These are phyloP conservation scores for Zaprionus tsacasi DNA, from an alignment of 1,140 invertebrate species.

Conservation along the genomic window DNA sequence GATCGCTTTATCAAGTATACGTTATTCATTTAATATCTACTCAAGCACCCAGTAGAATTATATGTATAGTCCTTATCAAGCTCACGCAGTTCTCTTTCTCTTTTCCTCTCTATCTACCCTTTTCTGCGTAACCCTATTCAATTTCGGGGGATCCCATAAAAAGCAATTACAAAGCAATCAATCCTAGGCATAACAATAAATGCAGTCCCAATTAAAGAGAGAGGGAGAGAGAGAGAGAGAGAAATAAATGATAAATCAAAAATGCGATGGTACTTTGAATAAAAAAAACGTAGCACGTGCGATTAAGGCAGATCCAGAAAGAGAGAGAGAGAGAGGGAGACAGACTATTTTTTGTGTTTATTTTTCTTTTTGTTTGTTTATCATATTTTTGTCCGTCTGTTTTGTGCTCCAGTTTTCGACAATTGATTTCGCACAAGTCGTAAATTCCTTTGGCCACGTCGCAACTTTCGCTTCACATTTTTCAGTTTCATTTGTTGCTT, in stretches of 20 bases:
- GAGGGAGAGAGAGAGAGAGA: background rate
- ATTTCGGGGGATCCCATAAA: conserved; percentile 45
- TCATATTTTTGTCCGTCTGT: conserved; percentile 6
- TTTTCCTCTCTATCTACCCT: background rate
- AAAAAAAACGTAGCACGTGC: conserved; percentile 17
- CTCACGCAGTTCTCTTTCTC: too few species aligned
- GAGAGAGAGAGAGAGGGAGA: background rate
- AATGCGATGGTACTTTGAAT: conserved; percentile 23
- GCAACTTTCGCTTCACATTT: conserved; percentile 65
- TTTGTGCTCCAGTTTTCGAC: conserved; percentile 65
- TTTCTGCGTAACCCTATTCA: conserved; percentile 6
- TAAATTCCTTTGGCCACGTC: conserved; percentile 68
- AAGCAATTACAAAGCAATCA: conserved; percentile 70
- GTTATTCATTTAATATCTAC: too few species aligned
- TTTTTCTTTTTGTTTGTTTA: background rate
- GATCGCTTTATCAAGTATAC: too few species aligned
- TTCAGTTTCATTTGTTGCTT: conserved; percentile 43
- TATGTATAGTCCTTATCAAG: background rate
- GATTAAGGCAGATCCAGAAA: too few species aligned
- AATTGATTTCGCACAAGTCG: conserved; percentile 76
- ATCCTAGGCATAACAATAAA: conserved; percentile 43
- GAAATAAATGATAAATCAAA: conserved; percentile 57
- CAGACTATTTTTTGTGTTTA: conserved; percentile 1
- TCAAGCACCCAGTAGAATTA: background rate
- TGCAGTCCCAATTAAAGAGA: conserved; percentile 39